Evolutionary conservation across 2,888 invertebrate genomes (phyloP).

Genomic region (Drepana falcataria): DNA sequence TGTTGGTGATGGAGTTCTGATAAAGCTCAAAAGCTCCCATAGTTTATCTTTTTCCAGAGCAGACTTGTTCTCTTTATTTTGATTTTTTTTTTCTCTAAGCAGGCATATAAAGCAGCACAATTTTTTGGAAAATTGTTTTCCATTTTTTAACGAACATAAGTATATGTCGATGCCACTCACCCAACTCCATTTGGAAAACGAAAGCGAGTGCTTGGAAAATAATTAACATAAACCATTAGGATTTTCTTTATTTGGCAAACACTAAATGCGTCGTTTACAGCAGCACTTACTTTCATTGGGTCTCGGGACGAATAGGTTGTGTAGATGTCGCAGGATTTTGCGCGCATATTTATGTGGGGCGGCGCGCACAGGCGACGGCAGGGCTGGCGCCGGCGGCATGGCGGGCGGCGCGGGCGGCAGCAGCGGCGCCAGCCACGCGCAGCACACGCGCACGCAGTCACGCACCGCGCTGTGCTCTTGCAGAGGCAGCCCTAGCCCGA

Average conservation of each 20-base stretch:
- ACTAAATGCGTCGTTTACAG: constrained; percentile 3
- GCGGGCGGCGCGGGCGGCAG: constrained; percentile 91
- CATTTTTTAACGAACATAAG: neutral
- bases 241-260: constrained; percentile 25
- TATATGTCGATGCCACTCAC: constrained; percentile 71
- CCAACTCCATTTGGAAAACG: constrained; percentile 91
- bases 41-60: too few relatives aligned
- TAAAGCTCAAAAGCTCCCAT: too few relatives aligned
- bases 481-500: constrained; percentile 92
- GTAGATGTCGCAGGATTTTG: constrained; percentile 94
- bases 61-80: too few relatives aligned
- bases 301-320: constrained; percentile 95
- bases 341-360: constrained; percentile 94
- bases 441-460: constrained; percentile 97
- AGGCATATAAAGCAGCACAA: too few relatives aligned
- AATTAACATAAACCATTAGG: neutral
- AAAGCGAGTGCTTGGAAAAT: constrained; percentile 92
- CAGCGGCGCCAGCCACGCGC: constrained; percentile 96
- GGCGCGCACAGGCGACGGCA: constrained; percentile 92
- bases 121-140: neutral
- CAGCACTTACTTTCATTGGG: constrained; percentile 90
- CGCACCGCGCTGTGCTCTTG: constrained; percentile 95
- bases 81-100: too few relatives aligned
- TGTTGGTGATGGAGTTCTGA: too few relatives aligned
- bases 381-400: constrained; percentile 89